Conservation (phyloP, 2,888 invertebrate species). For the Machimus rusticus region DNA sequence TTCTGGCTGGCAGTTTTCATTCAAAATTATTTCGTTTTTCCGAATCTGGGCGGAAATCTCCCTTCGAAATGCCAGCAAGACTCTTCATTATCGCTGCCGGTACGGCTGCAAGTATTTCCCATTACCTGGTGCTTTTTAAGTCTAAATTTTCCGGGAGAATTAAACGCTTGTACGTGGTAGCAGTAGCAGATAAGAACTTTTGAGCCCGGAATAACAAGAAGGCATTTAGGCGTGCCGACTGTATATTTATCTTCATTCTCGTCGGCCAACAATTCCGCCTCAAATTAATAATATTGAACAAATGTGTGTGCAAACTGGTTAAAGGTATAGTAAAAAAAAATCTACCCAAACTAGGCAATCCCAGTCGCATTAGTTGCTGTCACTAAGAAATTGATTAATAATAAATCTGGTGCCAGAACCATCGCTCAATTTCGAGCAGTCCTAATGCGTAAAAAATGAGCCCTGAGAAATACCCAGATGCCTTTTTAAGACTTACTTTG, state of each 20-base stretch:
- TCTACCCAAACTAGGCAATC: background rate
- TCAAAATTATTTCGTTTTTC: background rate
- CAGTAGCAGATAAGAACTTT: background rate
- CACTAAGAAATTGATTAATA: background rate
- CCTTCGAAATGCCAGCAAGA: background rate
- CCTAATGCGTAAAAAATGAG: background rate
- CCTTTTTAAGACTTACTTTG: background rate
- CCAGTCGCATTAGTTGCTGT: background rate
- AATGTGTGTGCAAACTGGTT: background rate
- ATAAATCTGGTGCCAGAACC: background rate
- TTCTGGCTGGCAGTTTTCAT: background rate
- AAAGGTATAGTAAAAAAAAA: background rate
- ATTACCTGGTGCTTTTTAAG: background rate
- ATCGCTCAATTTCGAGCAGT: background rate
- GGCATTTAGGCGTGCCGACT: background rate
- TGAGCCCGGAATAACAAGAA: background rate
- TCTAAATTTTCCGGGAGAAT: background rate
- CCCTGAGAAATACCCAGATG: background rate
- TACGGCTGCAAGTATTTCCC: background rate
- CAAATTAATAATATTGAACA: background rate
- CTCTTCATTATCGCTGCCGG: background rate
- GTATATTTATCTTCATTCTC: background rate
- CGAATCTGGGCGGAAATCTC: background rate
- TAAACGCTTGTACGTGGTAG: background rate
- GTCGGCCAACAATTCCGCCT: background rate